phyloP scores from a whole-genome alignment of 2,113 vertebrate species.

The Pterocles burchelli region DNA sequence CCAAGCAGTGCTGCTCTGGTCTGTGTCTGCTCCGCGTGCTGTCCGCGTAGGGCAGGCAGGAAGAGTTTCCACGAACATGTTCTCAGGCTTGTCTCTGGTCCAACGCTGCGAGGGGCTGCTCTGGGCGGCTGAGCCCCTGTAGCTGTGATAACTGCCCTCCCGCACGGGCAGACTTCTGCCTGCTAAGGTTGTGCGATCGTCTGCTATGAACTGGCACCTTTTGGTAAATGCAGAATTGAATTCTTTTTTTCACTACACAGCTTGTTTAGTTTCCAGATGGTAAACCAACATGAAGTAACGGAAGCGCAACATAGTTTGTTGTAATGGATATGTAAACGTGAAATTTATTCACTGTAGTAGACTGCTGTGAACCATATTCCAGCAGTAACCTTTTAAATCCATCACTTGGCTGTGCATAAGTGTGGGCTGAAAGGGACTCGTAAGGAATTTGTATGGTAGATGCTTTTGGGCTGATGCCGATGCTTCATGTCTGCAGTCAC shows the following conservation, averaged over 20 bases:
- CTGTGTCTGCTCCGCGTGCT: fast-evolving
- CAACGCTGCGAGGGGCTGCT: not conserved
- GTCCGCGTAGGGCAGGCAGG: fast-evolving
- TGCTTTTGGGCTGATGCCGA: not conserved
- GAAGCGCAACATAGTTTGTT: conserved; percentile 53
- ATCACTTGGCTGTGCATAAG: conserved; percentile 32
- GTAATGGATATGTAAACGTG: conserved; percentile 76
- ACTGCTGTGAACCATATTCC: conserved; percentile 63
- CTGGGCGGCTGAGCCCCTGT: not conserved
- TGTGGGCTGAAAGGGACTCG: not conserved
- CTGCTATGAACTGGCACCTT: conserved; percentile 60
- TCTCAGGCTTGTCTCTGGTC: not conserved
- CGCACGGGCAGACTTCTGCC: conserved; percentile 21
- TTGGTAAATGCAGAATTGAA: conserved; percentile 66
- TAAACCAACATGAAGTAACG: conserved; percentile 71
- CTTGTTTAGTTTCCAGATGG: conserved; percentile 79
- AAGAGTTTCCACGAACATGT: not conserved
- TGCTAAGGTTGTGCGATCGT: conserved; percentile 27
- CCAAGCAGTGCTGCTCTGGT: fast-evolving
- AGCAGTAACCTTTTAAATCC: conserved; percentile 50
- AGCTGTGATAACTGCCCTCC: not conserved
- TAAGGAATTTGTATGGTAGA: not conserved
- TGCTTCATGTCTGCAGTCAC: not conserved
- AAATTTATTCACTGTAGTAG: conserved; percentile 74
- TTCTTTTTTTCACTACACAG: conserved; percentile 61